phyloP scores from a whole-genome alignment of 2,113 vertebrate species.

The Galemys pyrenaicus region DNA sequence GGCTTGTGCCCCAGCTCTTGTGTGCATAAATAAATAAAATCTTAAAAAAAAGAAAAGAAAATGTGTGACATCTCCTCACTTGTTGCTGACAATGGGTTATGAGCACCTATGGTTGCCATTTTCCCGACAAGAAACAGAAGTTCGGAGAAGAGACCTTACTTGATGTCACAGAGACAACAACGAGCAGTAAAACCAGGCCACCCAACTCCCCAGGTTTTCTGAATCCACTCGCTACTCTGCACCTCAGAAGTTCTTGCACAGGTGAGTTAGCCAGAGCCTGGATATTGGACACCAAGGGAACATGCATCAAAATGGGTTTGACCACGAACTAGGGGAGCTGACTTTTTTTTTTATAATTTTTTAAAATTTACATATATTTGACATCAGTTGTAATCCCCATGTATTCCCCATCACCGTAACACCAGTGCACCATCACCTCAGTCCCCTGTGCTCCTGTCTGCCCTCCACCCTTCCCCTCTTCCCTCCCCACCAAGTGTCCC shows the following conservation, averaged over 20 bases:
- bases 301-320: neutral
- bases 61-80: neutral
- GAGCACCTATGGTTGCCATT: neutral
- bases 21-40: too few relatives aligned
- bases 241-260: neutral
- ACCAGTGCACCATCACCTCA: too few relatives aligned
- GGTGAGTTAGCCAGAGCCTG: neutral
- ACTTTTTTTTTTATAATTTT: too few relatives aligned
- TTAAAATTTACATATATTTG: too few relatives aligned
- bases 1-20: too few relatives aligned
- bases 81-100: neutral
- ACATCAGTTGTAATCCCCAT: too few relatives aligned
- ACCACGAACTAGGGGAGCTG: neutral
- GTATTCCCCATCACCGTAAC: too few relatives aligned
- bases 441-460: too few relatives aligned
- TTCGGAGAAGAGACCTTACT: neutral
- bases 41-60: too few relatives aligned
- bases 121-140: conserved; percentile 52
- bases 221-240: neutral
- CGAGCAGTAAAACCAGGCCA: conserved; percentile 58
- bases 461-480: too few relatives aligned
- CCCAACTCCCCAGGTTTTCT: neutral
- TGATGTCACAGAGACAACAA: conserved; percentile 12
- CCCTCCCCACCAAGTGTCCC: too few relatives aligned
- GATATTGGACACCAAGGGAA: neutral